These are phyloP conservation scores for Parapristionchus giblindavisi DNA, from an alignment of 2,888 invertebrate genomes.

Conservation along the genomic window DNA sequence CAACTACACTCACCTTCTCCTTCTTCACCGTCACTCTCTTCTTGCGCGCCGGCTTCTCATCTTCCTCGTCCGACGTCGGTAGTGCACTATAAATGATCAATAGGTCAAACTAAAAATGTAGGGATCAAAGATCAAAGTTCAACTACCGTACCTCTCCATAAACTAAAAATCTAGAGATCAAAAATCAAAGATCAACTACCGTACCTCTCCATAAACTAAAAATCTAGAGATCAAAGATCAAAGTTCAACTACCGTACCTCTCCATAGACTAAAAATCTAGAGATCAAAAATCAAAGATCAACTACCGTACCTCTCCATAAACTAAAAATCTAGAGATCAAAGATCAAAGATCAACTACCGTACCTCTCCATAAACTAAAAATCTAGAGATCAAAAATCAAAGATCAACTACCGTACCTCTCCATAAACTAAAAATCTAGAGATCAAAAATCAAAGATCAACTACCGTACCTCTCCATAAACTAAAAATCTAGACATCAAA, in stretches of 20 bases:
- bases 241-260: background rate
- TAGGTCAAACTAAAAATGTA: too few relatives aligned
- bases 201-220: background rate
- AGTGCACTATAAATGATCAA: too few relatives aligned
- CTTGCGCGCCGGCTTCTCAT: background rate
- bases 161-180: too few relatives aligned
- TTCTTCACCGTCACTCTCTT: constrained; percentile 26
- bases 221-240: background rate
- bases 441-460: background rate
- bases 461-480: background rate
- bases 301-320: background rate
- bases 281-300: background rate
- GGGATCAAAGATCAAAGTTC: too few relatives aligned
- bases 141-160: background rate
- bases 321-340: too few relatives aligned
- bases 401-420: background rate
- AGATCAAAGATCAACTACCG: too few relatives aligned
- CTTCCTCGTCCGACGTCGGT: too few relatives aligned
- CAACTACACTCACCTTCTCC: constrained; percentile 13
- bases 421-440: too few relatives aligned
- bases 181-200: background rate
- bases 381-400: constrained; percentile 18
- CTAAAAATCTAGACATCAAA: background rate
- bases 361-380: too few relatives aligned
- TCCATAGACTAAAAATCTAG: background rate